Base-by-base conservation (phyloP, 2,797 vertebrate genomes). In the Lepilemur ruficaudatus region DNA sequence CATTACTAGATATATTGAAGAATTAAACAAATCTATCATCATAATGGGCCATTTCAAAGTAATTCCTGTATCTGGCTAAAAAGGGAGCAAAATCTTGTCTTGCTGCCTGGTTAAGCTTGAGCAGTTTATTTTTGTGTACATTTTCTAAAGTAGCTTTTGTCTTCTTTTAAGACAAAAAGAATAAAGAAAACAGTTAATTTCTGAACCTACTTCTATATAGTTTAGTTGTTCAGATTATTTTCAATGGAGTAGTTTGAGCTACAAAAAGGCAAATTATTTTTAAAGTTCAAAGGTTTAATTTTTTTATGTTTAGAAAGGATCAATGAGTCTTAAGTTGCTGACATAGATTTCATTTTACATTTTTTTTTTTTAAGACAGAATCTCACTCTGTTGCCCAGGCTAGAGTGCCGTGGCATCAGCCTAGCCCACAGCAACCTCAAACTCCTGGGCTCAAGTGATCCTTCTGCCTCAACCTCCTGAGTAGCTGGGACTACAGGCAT, bases 1-100 rank as follows among this genome's bases (percentile, higher is more conserved):
- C 75, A 7, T 63, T 52, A 46, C 10, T 38, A 55, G 7, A 41
- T 25, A 3, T 91, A 85, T 18, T 81, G 43, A 91, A 88, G 1
- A 85, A 91, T 72, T 84, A 89, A 93, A 92, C 63, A 91, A 94
- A 87, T 59, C 9, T 48, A 78, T 63, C 23, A 73, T 86, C 43
- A 28, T 78, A 79, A 86, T 79, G 30, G 7, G 63, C 79, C 8
- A 69, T 82, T 94, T 73, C 32, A 55, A 88, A 82, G 55, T 12
- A 91, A 1, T 28, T 89, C 13, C 35, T n/a, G 4, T 48, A 30
- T 57, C 9, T 67, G 23, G 6, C 10, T 9, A 73, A 83, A 52
- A 82, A 38, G n/a, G 32, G 93, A 80, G 23, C 14, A 90, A 76
- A 83, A 75, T n/a, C 14, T 83, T 93, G 10, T 50, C 55, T 63